Percentiles rank a stretch among this genome's conserved stretches.
Evolutionary conservation across 2,113 vertebrate genomes (phyloP).

Genomic region (Coryphaenoides rupestris): DNA sequence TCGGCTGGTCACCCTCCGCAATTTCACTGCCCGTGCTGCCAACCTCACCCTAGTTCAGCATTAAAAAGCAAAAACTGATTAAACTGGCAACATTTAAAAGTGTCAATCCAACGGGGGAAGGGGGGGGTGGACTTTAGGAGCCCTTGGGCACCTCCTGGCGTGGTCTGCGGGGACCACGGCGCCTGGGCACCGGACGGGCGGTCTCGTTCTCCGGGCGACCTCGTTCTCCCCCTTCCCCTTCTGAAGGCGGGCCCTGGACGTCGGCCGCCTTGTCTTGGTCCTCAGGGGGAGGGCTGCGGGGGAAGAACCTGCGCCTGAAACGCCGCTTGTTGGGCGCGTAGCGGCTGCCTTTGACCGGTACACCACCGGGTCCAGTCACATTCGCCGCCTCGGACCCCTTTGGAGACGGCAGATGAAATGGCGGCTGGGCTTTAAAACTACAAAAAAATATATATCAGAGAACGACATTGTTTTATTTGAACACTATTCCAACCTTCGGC

Average conservation of each 20-base stretch:
- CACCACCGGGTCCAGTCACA: constrained; percentile 89
- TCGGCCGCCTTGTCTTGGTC: constrained; percentile 57
- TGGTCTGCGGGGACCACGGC: constrained; percentile 65
- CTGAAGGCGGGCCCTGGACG: constrained; percentile 45
- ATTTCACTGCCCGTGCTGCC: constrained; percentile 47
- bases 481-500: constrained; percentile 75
- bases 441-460: too few species aligned
- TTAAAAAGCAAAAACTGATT: too few species aligned
- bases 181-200: constrained; percentile 69
- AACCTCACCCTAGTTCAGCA: constrained; percentile 46
- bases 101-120: too few species aligned
- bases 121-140: too few species aligned
- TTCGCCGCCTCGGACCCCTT: constrained; percentile 95
- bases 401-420: not conserved
- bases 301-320: constrained; percentile 85
- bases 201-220: constrained; percentile 68
- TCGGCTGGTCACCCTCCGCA: constrained; percentile 64
- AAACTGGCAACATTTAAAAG: too few species aligned
- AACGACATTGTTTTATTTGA: not conserved
- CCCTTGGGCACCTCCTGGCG: constrained; percentile 33
- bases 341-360: constrained; percentile 91
- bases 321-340: constrained; percentile 92
- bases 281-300: constrained; percentile 69
- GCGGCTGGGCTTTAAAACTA: not conserved
- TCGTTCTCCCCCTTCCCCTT: too few species aligned